A percentile compares a stretch with the other conserved stretches of the same genome.
Evolutionary conservation across 2,797 vertebrate species (phyloP).

Genomic region (Pogonophryne albipinna): DNA sequence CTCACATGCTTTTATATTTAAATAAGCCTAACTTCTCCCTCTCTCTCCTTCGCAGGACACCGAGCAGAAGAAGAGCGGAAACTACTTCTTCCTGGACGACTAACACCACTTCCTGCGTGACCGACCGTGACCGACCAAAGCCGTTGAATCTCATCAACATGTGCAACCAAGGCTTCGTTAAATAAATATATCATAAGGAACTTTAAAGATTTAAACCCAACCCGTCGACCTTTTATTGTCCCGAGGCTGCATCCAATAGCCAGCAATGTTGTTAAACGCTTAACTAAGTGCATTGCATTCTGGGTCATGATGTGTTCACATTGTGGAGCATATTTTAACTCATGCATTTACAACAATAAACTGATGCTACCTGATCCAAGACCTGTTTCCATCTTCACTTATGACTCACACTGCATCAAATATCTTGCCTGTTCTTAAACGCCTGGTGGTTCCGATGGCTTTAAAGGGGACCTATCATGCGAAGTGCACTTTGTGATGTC

Average conservation of each 20-base stretch:
- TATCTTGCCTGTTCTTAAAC: too few species aligned
- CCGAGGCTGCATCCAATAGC: slow-evolving; percentile 34
- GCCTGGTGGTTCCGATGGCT: too few species aligned
- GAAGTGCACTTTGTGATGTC: too few species aligned
- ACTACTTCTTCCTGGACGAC: slow-evolving; percentile 99
- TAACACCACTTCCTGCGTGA: slow-evolving; percentile 64
- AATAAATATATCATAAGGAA: slow-evolving; percentile 1
- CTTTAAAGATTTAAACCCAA: background rate
- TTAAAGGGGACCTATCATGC: too few species aligned
- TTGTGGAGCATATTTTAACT: slow-evolving; percentile 44
- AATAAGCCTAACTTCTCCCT: background rate
- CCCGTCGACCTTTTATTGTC: slow-evolving; percentile 48
- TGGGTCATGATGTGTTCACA: background rate
- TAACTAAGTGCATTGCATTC: slow-evolving; percentile 23
- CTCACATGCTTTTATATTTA: too few species aligned
- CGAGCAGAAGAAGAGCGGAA: slow-evolving; percentile 98
- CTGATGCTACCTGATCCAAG: slow-evolving; percentile 38
- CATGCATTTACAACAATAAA: slow-evolving; percentile 72
- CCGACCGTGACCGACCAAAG: background rate
- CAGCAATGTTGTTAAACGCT: slow-evolving; percentile 47
- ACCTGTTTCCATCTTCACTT: too few species aligned
- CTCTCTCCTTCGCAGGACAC: slow-evolving; percentile 86
- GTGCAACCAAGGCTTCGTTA: background rate
- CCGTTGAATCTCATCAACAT: background rate
- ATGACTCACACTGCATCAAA: too few species aligned